phyloP scores from a whole-genome alignment of 2,888 invertebrate species.

The Drosophila testacea region DNA sequence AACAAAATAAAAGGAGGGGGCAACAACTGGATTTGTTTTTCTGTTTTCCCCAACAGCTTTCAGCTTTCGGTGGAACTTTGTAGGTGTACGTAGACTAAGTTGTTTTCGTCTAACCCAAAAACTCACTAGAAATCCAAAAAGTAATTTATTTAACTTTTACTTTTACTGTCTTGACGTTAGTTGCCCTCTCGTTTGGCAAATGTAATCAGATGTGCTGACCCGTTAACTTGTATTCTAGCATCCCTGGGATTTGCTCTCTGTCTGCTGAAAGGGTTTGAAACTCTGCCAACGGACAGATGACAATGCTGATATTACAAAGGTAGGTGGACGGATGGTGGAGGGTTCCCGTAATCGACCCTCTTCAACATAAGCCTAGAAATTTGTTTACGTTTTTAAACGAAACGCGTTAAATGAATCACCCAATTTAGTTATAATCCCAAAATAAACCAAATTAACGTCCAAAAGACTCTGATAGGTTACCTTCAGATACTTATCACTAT shows the following conservation, averaged over 20 bases:
- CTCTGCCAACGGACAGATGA: conserved; percentile 26
- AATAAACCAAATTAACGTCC: conserved; percentile 10
- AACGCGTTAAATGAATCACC: conserved; percentile 26
- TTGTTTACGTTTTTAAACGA: conserved; percentile 32
- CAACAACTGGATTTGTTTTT: conserved; percentile 31
- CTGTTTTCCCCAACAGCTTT: conserved; percentile 11
- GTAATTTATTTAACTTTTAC: conserved; percentile 72
- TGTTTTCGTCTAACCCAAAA: conserved; percentile 62
- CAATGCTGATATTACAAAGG: conserved; percentile 32
- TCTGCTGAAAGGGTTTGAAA: conserved; percentile 28
- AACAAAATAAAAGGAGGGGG: neutral
- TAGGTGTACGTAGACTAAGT: conserved; percentile 50
- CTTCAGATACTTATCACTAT: neutral
- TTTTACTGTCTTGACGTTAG: conserved; percentile 55
- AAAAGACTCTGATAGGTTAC: conserved; percentile 4
- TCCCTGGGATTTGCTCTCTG: conserved; percentile 13
- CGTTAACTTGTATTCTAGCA: conserved; percentile 52
- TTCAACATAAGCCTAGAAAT: conserved; percentile 58
- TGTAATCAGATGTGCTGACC: conserved; percentile 72
- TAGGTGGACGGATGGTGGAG: neutral
- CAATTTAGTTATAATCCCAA: conserved; percentile 25
- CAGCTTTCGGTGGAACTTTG: conserved; percentile 7
- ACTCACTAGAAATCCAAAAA: conserved; percentile 56
- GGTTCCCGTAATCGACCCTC: conserved; percentile 42
- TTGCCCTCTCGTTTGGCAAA: conserved; percentile 45